Evolutionary conservation across 2,113 vertebrate genomes (phyloP).

Genomic region (Oryctolagus cuniculus): DNA sequence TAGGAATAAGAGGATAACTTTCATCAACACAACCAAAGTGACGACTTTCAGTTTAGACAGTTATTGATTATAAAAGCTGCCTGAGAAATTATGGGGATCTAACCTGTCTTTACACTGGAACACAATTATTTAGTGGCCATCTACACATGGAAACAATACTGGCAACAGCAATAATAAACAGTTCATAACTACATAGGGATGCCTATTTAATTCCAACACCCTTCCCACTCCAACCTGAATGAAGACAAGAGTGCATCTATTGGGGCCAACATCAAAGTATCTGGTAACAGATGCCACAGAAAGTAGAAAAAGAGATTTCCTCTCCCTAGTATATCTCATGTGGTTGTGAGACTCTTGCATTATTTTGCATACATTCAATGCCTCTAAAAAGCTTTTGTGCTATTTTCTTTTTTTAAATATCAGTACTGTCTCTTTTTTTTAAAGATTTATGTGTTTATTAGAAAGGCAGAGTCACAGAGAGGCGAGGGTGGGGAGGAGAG

Average conservation of each 20-base stretch:
- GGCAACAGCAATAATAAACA: background rate
- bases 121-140: background rate
- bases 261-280: background rate
- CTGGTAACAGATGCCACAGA: fast-evolving
- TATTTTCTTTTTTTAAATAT: too few relatives aligned
- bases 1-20: slow-evolving; percentile 67
- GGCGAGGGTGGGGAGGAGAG: too few relatives aligned
- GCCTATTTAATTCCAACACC: background rate
- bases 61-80: slow-evolving; percentile 36
- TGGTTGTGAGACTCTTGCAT: background rate
- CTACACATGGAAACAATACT: background rate
- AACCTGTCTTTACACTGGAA: background rate
- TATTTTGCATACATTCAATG: background rate
- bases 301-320: background rate
- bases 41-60: background rate
- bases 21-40: slow-evolving; percentile 57
- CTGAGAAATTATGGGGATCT: background rate
- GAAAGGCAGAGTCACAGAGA: too few relatives aligned
- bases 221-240: background rate
- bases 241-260: background rate
- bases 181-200: background rate
- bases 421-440: too few relatives aligned
- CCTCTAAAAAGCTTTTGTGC: background rate
- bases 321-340: background rate
- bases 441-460: too few relatives aligned